A percentile compares a stretch with the other conserved stretches of the same genome.
Conservation (phyloP, 2,113 vertebrate genomes). For the Rhabdomys dilectus region DNA sequence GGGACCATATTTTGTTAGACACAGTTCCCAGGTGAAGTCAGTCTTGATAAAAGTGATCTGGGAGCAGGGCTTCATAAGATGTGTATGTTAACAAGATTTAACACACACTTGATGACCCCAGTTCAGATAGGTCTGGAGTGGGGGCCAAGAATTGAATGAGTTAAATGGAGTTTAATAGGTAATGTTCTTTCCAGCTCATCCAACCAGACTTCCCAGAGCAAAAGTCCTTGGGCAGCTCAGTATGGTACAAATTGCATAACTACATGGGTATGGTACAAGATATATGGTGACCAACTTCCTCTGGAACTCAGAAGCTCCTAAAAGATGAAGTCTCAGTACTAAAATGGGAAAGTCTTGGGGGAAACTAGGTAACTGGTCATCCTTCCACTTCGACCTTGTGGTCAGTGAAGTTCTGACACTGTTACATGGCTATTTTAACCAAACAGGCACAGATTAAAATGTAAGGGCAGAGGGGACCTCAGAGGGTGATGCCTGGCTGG, state of each 20-base stretch:
- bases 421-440: conserved; percentile 2
- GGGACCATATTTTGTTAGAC: not conserved
- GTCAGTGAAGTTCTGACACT: conserved; percentile 10
- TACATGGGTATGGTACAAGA: not conserved
- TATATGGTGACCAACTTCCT: conserved; percentile 9
- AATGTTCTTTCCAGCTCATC: conserved; percentile 29
- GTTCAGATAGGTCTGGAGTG: not conserved
- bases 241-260: not conserved
- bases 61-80: not conserved
- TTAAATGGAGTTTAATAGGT: not conserved
- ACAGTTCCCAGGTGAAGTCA: not conserved
- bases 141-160: not conserved
- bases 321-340: not conserved
- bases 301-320: not conserved
- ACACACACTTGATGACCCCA: not conserved
- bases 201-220: conserved; percentile 38
- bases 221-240: conserved; percentile 47
- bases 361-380: not conserved
- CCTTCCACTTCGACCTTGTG: not conserved
- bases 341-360: not conserved
- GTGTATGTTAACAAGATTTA: conserved; percentile 7
- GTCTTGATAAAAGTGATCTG: not conserved
- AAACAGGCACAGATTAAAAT: not conserved
- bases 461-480: not conserved
- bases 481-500: not conserved